Evolutionary conservation across 2,113 vertebrate genomes (phyloP), one percentile per base, ranked within the genome.

Genomic region (Rhynchomys soricoides): DNA sequence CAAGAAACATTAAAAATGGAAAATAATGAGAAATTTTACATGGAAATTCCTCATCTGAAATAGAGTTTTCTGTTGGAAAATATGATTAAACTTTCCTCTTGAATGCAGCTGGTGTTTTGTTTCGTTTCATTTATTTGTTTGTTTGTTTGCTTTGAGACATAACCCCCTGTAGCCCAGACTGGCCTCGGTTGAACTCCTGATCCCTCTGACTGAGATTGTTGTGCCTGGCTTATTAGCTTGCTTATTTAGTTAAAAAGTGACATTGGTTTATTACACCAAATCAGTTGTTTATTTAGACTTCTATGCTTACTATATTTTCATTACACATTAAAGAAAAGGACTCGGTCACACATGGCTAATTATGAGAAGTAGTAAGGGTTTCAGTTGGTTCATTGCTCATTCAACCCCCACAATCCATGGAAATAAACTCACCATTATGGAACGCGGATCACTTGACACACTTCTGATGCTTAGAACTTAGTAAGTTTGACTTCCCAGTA

Each of bases 211-310:
- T 78, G 55, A 62, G 55, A 48, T 34, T 12, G 34, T 26, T 34
- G 59, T 50, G 85, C 19, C 59, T 70, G 64, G 1, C 5, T 86
- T 85, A 17, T 43, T 78, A 92, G 86, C 45, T 82, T 90, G 59
- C 90, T 92, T 89, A 43, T 85, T 94, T 83, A 87, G 50, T 91
- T 92, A 82, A 95, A 89, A 96, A 93, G 85, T 55, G 45, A 43
- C 52, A 64, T 78, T 94, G 75, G 89, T 37, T 75, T 97, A 86
- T 88, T 92, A 13, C 88, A 22, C 89, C 64, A 34, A 93, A 64
- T 74, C 45, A 86, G 26, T 96, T 94, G 59, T 4, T 52, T 90
- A 62, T 40, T 57, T 79, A 74, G 21, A 91, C 45, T 64, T 89
- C 82, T 91, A 64, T 92, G 74, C 77, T 83, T 74, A 79, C 57